phyloP scores from a whole-genome alignment of 2,888 invertebrate species.

The Lithophane semibrunnea region DNA sequence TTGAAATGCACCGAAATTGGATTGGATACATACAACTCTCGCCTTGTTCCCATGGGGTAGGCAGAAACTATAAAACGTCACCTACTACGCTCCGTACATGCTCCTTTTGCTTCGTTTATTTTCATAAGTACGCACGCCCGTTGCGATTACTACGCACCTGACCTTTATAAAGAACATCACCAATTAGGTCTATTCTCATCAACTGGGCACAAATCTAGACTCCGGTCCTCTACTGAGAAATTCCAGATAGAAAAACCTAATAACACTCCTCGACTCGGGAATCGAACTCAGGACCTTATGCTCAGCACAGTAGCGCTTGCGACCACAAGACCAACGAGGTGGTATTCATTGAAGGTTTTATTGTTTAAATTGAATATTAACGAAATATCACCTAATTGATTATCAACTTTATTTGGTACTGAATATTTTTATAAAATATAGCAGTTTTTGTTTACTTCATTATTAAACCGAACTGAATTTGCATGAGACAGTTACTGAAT shows the following conservation, averaged over 20 bases:
- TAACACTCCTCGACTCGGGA: no score
- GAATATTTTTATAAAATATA: slow-evolving; percentile 11
- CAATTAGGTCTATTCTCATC: no score
- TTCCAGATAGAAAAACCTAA: neutral
- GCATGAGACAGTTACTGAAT: slow-evolving; percentile 25
- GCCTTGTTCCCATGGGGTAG: no score
- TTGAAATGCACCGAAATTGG: neutral
- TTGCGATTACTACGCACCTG: no score
- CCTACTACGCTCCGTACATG: no score
- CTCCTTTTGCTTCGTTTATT: no score
- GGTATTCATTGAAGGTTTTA: neutral
- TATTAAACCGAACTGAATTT: slow-evolving; percentile 37
- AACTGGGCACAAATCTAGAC: no score
- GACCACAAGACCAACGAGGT: neutral
- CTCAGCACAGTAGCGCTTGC: neutral
- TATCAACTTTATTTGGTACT: neutral
- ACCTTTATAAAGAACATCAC: no score
- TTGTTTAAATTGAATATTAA: neutral
- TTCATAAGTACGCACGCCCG: no score
- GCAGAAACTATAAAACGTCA: no score
- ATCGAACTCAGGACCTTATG: no score
- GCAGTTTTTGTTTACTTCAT: slow-evolving; percentile 34
- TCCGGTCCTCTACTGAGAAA: neutral
- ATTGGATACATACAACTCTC: neutral
- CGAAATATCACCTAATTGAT: neutral